Base-by-base conservation (phyloP, 2,113 vertebrate genomes). In the Dicrurus megarhynchus region DNA sequence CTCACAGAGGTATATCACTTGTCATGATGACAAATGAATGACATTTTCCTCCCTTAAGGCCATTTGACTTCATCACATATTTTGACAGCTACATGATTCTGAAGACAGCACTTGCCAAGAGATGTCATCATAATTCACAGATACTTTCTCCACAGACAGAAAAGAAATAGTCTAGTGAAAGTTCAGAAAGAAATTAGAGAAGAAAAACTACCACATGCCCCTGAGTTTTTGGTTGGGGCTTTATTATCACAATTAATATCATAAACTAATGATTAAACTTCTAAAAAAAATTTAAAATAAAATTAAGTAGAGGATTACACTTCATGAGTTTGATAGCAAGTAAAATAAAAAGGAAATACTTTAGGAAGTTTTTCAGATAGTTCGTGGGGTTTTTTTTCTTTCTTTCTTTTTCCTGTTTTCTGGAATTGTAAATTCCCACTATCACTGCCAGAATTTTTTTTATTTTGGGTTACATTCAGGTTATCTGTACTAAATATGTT, bases 71-170 rank as follows among this genome's bases (percentile, higher is more conserved):
- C 92, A 95, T 94, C 90, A 76, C 47, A 74, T 95, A 93, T 96
- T 97, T 97, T 97, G 95, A 97, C 95, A 97, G 89, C 39, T 96
- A 95, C 89, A 95, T 89, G 92, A 87, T 93, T 95, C 90, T 88
- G 65, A 82, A 94, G 75, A 84, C 67, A 93, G 81, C 32, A 53
- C 69, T 96, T 96, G 89, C 93, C 90, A 97, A 93, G 55, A 88
- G 55, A 79, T 93, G 84, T 95, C 94, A 97, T 82, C 42, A 44
- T 89, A 96, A 90, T 93, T 95, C 82, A 91, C 69, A 96, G 91
- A 85, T 63, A 91, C 64, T 94, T 95, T 91, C 87, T 92, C 52
- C 49, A 77, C 71, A 91, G 86, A 86, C 12, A 93, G 26, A 50
- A 97, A 93, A 93, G 41, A 91, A 92, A 56, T 87, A 82, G 53